Evolutionary conservation across 2,797 vertebrate genomes (phyloP).

Genomic region (Neoniphon sammara): DNA sequence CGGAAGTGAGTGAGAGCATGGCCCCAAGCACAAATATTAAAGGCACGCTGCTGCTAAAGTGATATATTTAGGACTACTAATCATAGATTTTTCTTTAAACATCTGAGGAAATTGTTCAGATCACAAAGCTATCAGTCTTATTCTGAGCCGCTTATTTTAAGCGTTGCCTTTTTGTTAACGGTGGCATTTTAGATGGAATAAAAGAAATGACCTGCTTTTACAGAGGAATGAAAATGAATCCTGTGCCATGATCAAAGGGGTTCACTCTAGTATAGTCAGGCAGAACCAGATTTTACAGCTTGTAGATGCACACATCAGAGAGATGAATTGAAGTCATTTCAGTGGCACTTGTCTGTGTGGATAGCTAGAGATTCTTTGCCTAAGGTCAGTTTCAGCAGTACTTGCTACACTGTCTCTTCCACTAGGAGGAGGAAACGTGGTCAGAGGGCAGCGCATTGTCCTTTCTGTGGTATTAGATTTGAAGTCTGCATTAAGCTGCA

Average conservation of each 20-base stretch:
- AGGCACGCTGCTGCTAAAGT: neutral
- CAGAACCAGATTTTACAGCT: constrained; percentile 34
- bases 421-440: constrained; percentile 17
- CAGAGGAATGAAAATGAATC: constrained; percentile 36
- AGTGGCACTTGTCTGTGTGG: neutral
- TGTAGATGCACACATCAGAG: constrained; percentile 39
- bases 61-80: neutral
- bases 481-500: constrained; percentile 2
- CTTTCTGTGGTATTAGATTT: constrained; percentile 21
- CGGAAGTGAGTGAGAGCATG: constrained; percentile 7
- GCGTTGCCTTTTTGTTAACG: neutral
- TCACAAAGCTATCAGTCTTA: neutral
- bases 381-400: neutral
- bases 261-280: constrained; percentile 45
- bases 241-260: constrained; percentile 48
- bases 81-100: neutral
- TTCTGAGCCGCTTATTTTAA: neutral
- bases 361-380: constrained; percentile 22
- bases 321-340: constrained; percentile 35
- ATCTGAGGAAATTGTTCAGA: neutral
- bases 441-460: neutral
- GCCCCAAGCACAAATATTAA: constrained; percentile 21
- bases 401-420: constrained; percentile 7
- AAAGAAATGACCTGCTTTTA: constrained; percentile 50
- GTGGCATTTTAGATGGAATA: constrained; percentile 46